Conservation (phyloP, 2,797 vertebrate species). For the Morus bassanus region DNA sequence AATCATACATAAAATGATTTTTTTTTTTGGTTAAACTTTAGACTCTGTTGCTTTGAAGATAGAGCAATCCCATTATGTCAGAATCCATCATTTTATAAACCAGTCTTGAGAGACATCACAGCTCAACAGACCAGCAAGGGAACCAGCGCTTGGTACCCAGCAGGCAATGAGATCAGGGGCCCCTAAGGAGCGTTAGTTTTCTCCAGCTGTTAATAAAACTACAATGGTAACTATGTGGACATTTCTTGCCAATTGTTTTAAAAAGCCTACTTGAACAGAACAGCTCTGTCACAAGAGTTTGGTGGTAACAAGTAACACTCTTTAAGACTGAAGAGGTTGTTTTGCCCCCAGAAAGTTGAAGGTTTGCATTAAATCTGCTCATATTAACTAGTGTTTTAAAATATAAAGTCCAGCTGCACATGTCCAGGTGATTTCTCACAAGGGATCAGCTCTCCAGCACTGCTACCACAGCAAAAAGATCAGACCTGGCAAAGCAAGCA, state of each 20-base stretch:
- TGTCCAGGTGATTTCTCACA: rapidly evolving
- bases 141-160: not conserved
- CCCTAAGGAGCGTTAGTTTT: rapidly evolving
- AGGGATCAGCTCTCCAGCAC: not conserved
- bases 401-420: rapidly evolving
- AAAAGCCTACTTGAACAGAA: not conserved
- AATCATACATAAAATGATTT: conserved; percentile 46
- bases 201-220: not conserved
- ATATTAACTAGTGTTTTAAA: not conserved
- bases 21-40: conserved; percentile 17
- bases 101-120: not conserved
- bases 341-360: not conserved
- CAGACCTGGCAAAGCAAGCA: not conserved
- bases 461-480: rapidly evolving
- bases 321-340: not conserved
- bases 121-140: not conserved
- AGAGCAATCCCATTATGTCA: not conserved
- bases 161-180: not conserved
- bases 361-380: not conserved
- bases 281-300: not conserved
- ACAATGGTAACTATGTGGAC: not conserved
- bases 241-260: not conserved
- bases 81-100: not conserved
- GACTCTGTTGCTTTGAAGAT: not conserved
- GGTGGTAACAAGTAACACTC: not conserved